Base-by-base conservation (phyloP, 92 coral and sea anemone genomes). In the Virgularia gustaviana region DNA sequence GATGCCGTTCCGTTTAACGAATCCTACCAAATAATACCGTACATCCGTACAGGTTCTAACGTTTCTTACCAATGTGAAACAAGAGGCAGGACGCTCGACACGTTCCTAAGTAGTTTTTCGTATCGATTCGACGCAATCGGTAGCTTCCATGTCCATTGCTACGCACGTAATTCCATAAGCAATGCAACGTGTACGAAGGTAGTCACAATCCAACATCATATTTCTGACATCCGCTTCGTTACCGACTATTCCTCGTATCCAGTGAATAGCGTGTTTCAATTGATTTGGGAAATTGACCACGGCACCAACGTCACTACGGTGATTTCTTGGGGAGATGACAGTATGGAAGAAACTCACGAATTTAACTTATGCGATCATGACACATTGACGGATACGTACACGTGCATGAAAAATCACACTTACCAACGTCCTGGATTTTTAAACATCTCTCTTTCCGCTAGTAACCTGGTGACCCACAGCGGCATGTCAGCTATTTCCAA, bases 61-160 rank as follows among this genome's bases (percentile, higher is more conserved):
- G 92, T 92, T 1, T 77, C 78, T 0, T 92, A 89, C 45, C 47
- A 49, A 10, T 74, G 81, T 23, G 63, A 65, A 37, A 76, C 56
- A 77, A 90, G 88, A 29, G 90, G 34, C 25, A 27, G 22, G 0
- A n/a, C n/a, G n/a, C n/a, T n/a, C n/a, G n/a, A n/a, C n/a, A n/a
- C n/a, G n/a, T n/a, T n/a, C n/a, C n/a, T n/a, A n/a, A n/a, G n/a
- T n/a, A n/a, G n/a, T n/a, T n/a, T n/a, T n/a, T n/a, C n/a, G n/a
- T n/a, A n/a, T n/a, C 9, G 60, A 19, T 28, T 30, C 9, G 35
- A 15, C 33, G 15, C 11, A 13, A 49, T 12, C 47, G 75, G 75
- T 19, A 47, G 30, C 34, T 68, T 45, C 38, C 60, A 16, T 11
- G 55, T 68, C 15, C 49, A 34, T 30, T 59, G 75, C 42, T 32